Base-by-base conservation (phyloP, 2,888 invertebrate genomes). In the Drosophila macrothrix region DNA sequence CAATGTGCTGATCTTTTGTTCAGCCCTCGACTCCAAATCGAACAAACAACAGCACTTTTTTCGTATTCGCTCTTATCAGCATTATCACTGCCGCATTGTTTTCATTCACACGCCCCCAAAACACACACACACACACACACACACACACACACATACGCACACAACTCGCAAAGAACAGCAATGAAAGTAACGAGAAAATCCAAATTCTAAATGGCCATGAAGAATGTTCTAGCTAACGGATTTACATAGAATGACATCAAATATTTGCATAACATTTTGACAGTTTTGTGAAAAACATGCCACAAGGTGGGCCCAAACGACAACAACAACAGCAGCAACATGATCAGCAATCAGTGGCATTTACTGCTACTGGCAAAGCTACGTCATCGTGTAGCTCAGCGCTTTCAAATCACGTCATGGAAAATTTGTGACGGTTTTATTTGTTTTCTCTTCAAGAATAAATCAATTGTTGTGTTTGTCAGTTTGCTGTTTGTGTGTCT, bases 71-170 rank as follows among this genome's bases (percentile, higher is more conserved):
- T 53, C 76, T 83, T 84, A 88, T 88, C 84, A 76, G 78, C 43
- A 58, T 75, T 90, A 90, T 83, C 81, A 81, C 76, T 88, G 90
- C 87, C 87, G 91, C 91, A 88, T 90, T 91, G 82, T 87, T 82
- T 80, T 87, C 78, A 83, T 90, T 91, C 90, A 88, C 91, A 91
- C 91, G 91, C 91, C 91, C 91, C 88, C 88, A 82, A 84, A 76
- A 78, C 73, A 75, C 80, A 76, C 73, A 76, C 76, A 79, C 65
- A 72, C 74, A 79, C 67, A 71, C 88, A 84, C 73, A 78, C 73
- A 75, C 79, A 74, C 73, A 76, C 76, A 79, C 67, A 73, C 61
- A 68, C 68, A 61, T 4, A 14, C 16, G 35, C 35, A 16, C 14
- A 71, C 72, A 72, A 74, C 1, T 31, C 67, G 55, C 22, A 64